phyloP scores from a whole-genome alignment of 1,140 invertebrate species.

The Anoplophora glabripennis region DNA sequence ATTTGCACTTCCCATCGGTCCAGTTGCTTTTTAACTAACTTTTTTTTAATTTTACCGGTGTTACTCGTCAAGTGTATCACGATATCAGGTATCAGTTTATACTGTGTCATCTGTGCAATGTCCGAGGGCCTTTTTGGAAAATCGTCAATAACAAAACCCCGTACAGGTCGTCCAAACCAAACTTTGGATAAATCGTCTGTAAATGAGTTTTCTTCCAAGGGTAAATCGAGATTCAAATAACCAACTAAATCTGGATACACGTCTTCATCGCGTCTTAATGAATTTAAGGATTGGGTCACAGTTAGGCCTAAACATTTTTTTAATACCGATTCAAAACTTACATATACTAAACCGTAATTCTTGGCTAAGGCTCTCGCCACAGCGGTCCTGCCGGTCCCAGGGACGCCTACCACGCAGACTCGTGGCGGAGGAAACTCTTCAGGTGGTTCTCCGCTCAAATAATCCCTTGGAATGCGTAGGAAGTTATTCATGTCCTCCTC shows the following conservation, averaged over 20 bases:
- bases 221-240: slow-evolving; percentile 50
- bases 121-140: slow-evolving; percentile 55
- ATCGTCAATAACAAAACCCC: slow-evolving; percentile 56
- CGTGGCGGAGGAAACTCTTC: slow-evolving; percentile 50
- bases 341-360: slow-evolving; percentile 53
- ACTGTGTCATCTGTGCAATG: slow-evolving; percentile 50
- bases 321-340: slow-evolving; percentile 49
- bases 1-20: slow-evolving; percentile 43
- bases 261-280: background rate
- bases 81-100: slow-evolving; percentile 55
- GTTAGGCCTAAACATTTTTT: slow-evolving; percentile 15
- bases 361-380: slow-evolving; percentile 51
- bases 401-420: slow-evolving; percentile 55
- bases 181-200: slow-evolving; percentile 49
- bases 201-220: slow-evolving; percentile 45
- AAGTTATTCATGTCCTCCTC: slow-evolving; percentile 51
- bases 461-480: slow-evolving; percentile 47
- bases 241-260: slow-evolving; percentile 19
- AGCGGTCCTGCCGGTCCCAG: slow-evolving; percentile 54
- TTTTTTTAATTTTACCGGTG: slow-evolving; percentile 42
- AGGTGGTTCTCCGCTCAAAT: slow-evolving; percentile 48
- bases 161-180: slow-evolving; percentile 53
- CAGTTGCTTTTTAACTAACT: slow-evolving; percentile 39
- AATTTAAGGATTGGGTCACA: background rate
- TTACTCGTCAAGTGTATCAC: slow-evolving; percentile 51